phyloP scores from a whole-genome alignment of 2,888 invertebrate species.

The Parnassius glacialis region DNA sequence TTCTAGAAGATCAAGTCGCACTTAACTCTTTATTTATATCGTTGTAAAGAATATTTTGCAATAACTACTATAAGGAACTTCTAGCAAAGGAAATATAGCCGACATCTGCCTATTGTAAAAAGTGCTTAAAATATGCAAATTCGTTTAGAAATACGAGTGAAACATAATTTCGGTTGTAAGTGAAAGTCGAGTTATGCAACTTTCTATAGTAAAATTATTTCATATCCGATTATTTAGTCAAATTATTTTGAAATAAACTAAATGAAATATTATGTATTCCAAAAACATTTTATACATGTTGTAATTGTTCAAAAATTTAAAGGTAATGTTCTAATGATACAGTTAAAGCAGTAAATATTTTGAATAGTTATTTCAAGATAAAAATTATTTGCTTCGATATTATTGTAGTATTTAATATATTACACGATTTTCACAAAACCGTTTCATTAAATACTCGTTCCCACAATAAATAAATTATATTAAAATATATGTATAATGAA shows the following conservation, averaged over 20 bases:
- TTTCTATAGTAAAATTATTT: constrained; percentile 50
- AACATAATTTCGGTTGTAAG: constrained; percentile 63
- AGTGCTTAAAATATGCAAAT: constrained; percentile 62
- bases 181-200: constrained; percentile 79
- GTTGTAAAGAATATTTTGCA: constrained; percentile 53
- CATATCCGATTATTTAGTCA: too few relatives aligned
- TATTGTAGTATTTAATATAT: too few relatives aligned
- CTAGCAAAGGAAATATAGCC: constrained; percentile 36
- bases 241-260: too few relatives aligned
- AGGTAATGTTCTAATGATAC: neutral
- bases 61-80: constrained; percentile 29
- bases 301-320: too few relatives aligned
- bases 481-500: too few relatives aligned
- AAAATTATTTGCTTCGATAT: too few relatives aligned
- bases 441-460: too few relatives aligned
- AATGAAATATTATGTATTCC: too few relatives aligned
- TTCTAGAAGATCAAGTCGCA: constrained; percentile 30
- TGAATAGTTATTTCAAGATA: too few relatives aligned
- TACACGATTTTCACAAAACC: too few relatives aligned
- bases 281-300: too few relatives aligned
- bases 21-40: constrained; percentile 37
- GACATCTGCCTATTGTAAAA: constrained; percentile 52
- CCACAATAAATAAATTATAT: too few relatives aligned
- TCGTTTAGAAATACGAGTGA: constrained; percentile 59
- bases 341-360: neutral